Conservation (phyloP, 2,113 vertebrate species). For the Antennarius striatus region DNA sequence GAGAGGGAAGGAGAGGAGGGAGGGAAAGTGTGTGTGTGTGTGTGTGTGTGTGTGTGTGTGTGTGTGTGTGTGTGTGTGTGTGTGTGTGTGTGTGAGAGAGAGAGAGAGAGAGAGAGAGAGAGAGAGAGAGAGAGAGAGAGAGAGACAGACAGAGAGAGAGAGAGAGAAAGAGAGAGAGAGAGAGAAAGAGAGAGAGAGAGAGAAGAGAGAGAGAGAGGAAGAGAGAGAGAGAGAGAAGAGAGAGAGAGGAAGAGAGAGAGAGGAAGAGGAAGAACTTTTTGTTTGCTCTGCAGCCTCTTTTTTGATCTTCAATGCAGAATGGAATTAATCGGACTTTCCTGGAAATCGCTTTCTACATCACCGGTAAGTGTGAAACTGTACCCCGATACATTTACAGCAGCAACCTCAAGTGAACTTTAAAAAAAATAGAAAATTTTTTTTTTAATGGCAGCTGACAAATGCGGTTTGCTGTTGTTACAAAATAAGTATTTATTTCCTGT, state of each 20-base stretch:
- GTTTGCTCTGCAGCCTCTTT: conserved; percentile 15
- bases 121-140: conserved; percentile 1
- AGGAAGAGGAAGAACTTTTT: conserved; percentile 2
- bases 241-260: not conserved
- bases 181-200: conserved; percentile 1
- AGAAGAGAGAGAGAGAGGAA: not conserved
- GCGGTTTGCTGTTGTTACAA: no score
- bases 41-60: no score
- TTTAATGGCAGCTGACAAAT: not conserved
- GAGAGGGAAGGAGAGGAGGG: no score
- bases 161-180: not conserved
- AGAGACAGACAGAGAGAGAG: not conserved
- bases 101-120: not conserved
- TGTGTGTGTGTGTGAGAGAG: no score
- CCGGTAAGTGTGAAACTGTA: conserved; percentile 29
- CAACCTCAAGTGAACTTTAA: no score
- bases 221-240: not conserved
- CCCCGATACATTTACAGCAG: no score
- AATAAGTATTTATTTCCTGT: no score
- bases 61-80: no score
- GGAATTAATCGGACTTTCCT: conserved; percentile 14
- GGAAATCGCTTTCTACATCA: not conserved
- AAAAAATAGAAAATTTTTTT: no score
- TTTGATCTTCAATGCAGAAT: conserved; percentile 13
- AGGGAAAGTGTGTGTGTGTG: no score